Conservation (phyloP, 2,113 vertebrate species). For the Macaca fascicularis region DNA sequence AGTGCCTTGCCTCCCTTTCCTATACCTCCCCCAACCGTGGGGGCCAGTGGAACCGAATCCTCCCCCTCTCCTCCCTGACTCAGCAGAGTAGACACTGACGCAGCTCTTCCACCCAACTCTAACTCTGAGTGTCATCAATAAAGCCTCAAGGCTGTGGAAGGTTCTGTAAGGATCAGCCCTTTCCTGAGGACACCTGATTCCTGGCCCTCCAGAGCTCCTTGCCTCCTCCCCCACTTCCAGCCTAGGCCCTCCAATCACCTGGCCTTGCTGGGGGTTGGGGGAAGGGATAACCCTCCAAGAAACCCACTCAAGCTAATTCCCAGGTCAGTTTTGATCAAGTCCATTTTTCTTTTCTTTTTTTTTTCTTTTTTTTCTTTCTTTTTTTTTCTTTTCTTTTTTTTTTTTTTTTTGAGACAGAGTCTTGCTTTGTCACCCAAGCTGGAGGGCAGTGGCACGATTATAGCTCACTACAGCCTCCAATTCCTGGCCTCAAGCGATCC, state of each 20-base stretch:
- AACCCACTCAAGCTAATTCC: background rate
- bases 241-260: background rate
- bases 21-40: accelerated
- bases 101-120: background rate
- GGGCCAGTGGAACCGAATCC: background rate
- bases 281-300: background rate
- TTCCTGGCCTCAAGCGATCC: too few relatives aligned
- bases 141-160: background rate
- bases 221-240: background rate
- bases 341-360: too few relatives aligned
- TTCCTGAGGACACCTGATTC: background rate
- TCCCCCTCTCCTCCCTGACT: background rate
- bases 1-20: background rate
- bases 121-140: background rate
- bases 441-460: too few relatives aligned
- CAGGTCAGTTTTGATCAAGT: background rate
- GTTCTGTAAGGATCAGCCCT: background rate
- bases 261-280: accelerated
- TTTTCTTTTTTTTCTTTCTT: too few relatives aligned
- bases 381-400: too few relatives aligned
- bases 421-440: too few relatives aligned
- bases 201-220: background rate
- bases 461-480: too few relatives aligned
- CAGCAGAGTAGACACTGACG: background rate
- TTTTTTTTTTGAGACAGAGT: too few relatives aligned